Base-by-base conservation (phyloP, 2,888 invertebrate genomes). In the Drosophila rellima region DNA sequence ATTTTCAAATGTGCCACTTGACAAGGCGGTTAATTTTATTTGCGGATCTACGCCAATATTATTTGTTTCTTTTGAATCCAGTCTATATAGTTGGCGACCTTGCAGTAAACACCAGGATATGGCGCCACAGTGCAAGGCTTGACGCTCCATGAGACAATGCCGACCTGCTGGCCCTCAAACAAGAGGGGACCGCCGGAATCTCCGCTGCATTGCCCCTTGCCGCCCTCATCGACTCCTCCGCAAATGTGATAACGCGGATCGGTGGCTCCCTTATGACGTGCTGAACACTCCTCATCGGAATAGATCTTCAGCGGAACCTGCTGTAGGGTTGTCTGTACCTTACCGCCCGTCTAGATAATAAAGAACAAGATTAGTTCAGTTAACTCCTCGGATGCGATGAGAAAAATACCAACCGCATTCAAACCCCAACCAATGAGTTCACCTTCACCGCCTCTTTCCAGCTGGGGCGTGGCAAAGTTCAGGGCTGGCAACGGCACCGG, bases 121-220 rank as follows among this genome's bases (percentile, higher is more conserved):
- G 92, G 92, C 3, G 88, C 78, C 17, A 87, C 64, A 0, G 92
- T 82, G 70, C 93, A 93, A 2, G 93, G 93, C 70, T 93, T 93
- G 2, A 85, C 55, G 62, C 93, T 93, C 93, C 93, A 93, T 1
- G 93, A 93, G 3, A 93, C 93, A 39, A 93, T 91, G 31, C 93
- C 93, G 39, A 93, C 85, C 75, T 92, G 92, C 2, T 75, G 65
- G 5, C 82, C 89, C 15, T 90, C 67, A 3, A 83, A 80, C 18
- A 92, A 39, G 1, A 92, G 77, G 0, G 92, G 91, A 2, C 92
- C 92, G 11, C 92, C 92, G 1, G 92, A 92, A 48, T 92, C 92
- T 0, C 92, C 92, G 45, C 81, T 90, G 70, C 92, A 92, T 29
- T 91, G 90, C 11, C 91, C 92, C 59, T 91, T 90, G 40, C 90